These are phyloP conservation scores for Bovichtus variegatus DNA, from an alignment of 2,797 vertebrate species.

Conservation along the genomic window DNA sequence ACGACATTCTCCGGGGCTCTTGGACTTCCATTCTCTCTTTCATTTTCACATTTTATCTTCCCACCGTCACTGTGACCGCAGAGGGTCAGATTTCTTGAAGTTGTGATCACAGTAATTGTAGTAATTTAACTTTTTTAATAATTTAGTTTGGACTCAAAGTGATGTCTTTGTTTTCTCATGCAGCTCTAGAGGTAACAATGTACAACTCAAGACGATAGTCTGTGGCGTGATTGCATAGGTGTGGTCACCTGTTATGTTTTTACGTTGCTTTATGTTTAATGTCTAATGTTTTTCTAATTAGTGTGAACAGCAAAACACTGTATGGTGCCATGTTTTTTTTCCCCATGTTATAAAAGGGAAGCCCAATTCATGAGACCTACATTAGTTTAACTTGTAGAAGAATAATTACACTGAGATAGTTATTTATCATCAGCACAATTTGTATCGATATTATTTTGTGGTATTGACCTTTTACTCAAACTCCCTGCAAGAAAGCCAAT, in stretches of 20 bases:
- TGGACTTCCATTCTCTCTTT: constrained; percentile 18
- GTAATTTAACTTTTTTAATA: not conserved
- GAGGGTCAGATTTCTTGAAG: constrained; percentile 2
- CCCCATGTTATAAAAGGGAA: constrained; percentile 3
- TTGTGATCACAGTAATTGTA: not conserved
- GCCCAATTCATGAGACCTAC: not conserved
- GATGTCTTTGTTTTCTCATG: not conserved
- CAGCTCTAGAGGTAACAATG: not conserved
- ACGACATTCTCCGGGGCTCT: not conserved
- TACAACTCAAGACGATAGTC: not conserved
- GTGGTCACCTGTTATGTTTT: too few species aligned
- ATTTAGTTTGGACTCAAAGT: not conserved
- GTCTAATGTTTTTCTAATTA: too few species aligned
- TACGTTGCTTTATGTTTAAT: too few species aligned
- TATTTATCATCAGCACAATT: not conserved
- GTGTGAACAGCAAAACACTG: too few species aligned
- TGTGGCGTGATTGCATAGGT: not conserved
- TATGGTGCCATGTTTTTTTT: not conserved
- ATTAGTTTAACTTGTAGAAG: not conserved
- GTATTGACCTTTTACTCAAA: not conserved
- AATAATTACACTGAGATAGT: not conserved
- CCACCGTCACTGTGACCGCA: constrained; percentile 32
- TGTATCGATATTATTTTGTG: too few species aligned
- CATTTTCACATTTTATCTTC: constrained; percentile 3
- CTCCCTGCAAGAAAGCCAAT: not conserved